Conservation (phyloP, 2,797 vertebrate species). For the Neostethus bicornis region DNA sequence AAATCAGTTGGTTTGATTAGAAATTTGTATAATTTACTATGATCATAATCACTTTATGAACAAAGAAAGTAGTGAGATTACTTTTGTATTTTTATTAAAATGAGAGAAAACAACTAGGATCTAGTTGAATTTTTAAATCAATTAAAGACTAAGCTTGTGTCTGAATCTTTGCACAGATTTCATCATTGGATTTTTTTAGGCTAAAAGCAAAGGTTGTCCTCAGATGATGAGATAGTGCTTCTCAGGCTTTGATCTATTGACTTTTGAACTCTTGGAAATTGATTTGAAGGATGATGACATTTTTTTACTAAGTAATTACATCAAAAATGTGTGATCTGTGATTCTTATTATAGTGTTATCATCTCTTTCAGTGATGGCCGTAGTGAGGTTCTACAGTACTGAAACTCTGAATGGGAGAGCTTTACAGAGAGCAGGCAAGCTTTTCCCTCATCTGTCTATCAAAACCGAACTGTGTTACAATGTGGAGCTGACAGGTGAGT, state of each 20-base stretch:
- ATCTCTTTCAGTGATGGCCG: conserved; percentile 72
- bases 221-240: not conserved
- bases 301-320: not conserved
- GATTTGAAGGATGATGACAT: not conserved
- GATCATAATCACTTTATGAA: too few relatives aligned
- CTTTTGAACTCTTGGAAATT: conserved; percentile 14
- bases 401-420: conserved; percentile 63
- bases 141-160: not conserved
- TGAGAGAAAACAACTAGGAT: too few relatives aligned
- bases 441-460: conserved; percentile 71
- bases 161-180: not conserved
- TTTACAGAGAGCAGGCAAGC: conserved; percentile 68
- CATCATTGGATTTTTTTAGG: conserved; percentile 8
- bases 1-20: too few relatives aligned
- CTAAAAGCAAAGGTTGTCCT: conserved; percentile 29
- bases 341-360: conserved; percentile 3
- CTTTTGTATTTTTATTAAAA: not conserved
- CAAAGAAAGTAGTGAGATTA: too few relatives aligned
- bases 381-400: conserved; percentile 77
- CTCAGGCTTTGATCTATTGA: conserved; percentile 11
- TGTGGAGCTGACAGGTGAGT: conserved; percentile 80
- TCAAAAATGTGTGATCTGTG: not conserved
- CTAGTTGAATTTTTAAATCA: not conserved
- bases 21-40: too few relatives aligned
- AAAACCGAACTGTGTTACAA: conserved; percentile 81